Base-by-base conservation (phyloP, 2,113 vertebrate species). In the Alosa alosa region DNA sequence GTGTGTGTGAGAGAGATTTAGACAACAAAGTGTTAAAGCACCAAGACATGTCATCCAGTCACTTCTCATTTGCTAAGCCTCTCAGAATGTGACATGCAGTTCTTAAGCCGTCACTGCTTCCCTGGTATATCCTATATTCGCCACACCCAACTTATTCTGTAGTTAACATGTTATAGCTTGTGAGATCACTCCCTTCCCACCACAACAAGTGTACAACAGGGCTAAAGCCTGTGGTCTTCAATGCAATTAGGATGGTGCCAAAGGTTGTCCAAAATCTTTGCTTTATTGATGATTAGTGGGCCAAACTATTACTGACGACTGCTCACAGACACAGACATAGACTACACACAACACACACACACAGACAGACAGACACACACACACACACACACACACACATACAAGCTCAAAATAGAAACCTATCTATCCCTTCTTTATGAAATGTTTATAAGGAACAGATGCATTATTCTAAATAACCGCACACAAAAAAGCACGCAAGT, bases 11-110 rank as follows among this genome's bases (percentile, higher is more conserved):
- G 75, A 85, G 75, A 85, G 86, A 88, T 90, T 89, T 87, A 90
- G 86, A 90, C 84, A 87, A 87, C 85, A 89, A 88, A 89, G 87
- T 87, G 86, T 87, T 88, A 89, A 88, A 84, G 82, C 82, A 89
- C 89, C 86, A 86, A 83, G 84, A 86, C 88, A 88, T 89, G 88
- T 90, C 87, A 87, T 84, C 86, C 89, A 90, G 89, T 89, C 88
- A 87, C 88, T 90, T 89, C 86, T 86, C 89, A 85, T 90, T 89
- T 82, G 87, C 88, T 90, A 89, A 90, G 84, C 86, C 50, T 10
- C 41, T 86, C 88, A 82, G 84, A 84, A 88, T 81, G 85, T 86
- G 87, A 86, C 87, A 90, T 84, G 86, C 85, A 84, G 88, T 86
- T 86, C 89, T 81, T 86, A 64, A 8, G 49, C 84, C 86, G 85